Conservation (phyloP, 2,113 vertebrate genomes). For the Dromaius novaehollandiae region DNA sequence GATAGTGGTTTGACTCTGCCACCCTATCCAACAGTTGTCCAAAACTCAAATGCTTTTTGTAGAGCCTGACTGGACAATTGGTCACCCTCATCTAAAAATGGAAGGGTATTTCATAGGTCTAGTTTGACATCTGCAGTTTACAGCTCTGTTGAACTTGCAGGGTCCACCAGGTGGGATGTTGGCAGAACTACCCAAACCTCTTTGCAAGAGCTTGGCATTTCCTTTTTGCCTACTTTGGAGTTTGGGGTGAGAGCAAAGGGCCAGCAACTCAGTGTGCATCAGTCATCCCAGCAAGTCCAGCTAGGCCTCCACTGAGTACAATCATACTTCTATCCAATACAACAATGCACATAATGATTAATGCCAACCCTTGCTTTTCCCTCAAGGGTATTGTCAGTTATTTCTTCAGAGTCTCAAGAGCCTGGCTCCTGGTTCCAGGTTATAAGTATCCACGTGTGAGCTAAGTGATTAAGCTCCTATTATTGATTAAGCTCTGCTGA, state of each 20-base stretch:
- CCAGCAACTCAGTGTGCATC: background rate
- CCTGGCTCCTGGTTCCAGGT: background rate
- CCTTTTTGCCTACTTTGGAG: background rate
- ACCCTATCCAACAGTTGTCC: accelerated
- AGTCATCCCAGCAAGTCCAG: background rate
- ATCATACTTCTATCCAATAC: background rate
- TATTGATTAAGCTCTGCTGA: background rate
- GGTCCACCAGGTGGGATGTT: background rate
- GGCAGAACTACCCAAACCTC: background rate
- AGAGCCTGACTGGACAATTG: background rate
- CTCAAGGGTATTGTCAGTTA: background rate
- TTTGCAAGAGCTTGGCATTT: background rate
- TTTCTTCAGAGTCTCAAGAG: background rate
- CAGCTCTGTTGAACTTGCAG: background rate
- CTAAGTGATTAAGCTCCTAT: background rate
- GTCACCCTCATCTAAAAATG: background rate
- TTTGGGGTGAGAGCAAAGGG: background rate
- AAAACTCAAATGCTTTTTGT: background rate
- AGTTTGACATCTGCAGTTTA: background rate
- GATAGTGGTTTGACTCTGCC: background rate
- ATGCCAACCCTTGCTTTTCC: background rate
- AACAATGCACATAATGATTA: background rate
- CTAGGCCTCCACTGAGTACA: background rate
- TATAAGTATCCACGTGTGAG: background rate
- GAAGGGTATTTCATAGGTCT: background rate